These are phyloP conservation scores for Borostomias antarcticus DNA, from an alignment of 2,797 vertebrate species.

Conservation along the genomic window DNA sequence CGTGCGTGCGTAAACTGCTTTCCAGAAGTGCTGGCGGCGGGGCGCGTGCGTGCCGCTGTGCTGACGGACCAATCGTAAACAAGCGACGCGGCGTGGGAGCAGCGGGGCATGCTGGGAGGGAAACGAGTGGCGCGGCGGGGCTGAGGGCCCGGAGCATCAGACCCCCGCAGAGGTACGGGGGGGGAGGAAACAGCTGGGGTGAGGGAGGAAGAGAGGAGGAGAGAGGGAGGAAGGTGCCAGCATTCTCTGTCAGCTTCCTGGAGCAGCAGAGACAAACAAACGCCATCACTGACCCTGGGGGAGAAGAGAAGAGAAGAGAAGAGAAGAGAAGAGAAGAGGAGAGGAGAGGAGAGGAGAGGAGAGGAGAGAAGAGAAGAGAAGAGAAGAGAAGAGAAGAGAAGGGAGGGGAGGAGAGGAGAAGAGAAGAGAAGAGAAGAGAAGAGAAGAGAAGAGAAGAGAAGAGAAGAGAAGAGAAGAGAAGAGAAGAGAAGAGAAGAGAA, in stretches of 20 bases:
- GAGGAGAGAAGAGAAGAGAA: neutral
- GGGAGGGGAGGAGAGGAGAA: neutral
- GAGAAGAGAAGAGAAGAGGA: conserved; percentile 22
- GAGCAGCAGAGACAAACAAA: conserved; percentile 69
- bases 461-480: no score
- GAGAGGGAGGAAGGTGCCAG: conserved; percentile 57
- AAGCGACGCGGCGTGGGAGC: conserved; percentile 34
- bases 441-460: neutral
- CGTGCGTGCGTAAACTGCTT: no score
- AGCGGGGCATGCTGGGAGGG: conserved; percentile 61
- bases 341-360: conserved; percentile 7
- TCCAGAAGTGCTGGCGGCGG: no score
- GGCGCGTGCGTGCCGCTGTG: no score
- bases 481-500: neutral
- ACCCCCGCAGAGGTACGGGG: no score
- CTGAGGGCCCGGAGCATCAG: no score
- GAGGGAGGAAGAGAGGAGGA: conserved; percentile 28
- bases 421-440: neutral
- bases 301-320: conserved; percentile 25
- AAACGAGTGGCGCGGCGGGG: conserved; percentile 66
- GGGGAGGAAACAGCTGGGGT: conserved; percentile 2
- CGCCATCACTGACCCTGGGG: conserved; percentile 44
- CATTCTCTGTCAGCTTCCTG: conserved; percentile 68
- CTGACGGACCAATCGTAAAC: conserved; percentile 37
- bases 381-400: neutral